Evolutionary conservation across 1,140 invertebrate genomes (phyloP).

Genomic region (Goniozus legneri): DNA sequence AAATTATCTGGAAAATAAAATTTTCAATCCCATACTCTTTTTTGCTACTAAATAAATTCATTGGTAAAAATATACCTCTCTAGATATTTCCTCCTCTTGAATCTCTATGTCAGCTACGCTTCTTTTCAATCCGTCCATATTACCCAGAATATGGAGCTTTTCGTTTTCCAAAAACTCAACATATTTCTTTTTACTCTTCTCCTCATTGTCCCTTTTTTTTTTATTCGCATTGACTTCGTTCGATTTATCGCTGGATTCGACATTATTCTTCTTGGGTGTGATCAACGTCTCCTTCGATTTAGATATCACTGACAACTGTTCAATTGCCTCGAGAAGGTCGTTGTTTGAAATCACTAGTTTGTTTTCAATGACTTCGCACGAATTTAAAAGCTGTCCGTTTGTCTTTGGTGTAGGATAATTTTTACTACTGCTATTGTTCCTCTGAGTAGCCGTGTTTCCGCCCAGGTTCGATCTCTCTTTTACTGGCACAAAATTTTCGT

Average conservation of each 20-base stretch:
- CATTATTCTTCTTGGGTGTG: slow-evolving; percentile 50
- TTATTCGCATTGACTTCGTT: slow-evolving; percentile 55
- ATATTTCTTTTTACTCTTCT: slow-evolving; percentile 45
- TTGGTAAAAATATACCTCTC: too few species aligned
- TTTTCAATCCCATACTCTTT: too few species aligned
- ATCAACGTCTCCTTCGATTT: slow-evolving; percentile 38
- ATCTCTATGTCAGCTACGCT: slow-evolving; percentile 76
- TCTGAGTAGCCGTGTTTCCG: slow-evolving; percentile 7
- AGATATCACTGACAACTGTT: slow-evolving; percentile 47
- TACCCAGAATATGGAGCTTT: slow-evolving; percentile 45
- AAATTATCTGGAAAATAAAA: too few species aligned
- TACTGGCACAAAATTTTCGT: slow-evolving; percentile 26
- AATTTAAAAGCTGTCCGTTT: slow-evolving; percentile 28
- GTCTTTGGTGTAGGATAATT: slow-evolving; percentile 30
- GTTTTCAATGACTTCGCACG: slow-evolving; percentile 49
- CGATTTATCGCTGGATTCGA: slow-evolving; percentile 48
- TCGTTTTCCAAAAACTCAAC: slow-evolving; percentile 49
- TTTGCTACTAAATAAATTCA: too few species aligned
- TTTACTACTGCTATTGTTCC: slow-evolving; percentile 6
- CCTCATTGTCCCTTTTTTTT: slow-evolving; percentile 33
- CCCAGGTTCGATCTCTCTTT: background rate
- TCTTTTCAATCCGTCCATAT: slow-evolving; percentile 62
- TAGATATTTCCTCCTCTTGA: slow-evolving; percentile 77
- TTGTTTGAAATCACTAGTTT: slow-evolving; percentile 53
- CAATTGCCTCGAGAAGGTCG: slow-evolving; percentile 50